These are phyloP conservation scores for Phoxinus phoxinus DNA, from an alignment of 2,113 vertebrate species.

Conservation along the genomic window DNA sequence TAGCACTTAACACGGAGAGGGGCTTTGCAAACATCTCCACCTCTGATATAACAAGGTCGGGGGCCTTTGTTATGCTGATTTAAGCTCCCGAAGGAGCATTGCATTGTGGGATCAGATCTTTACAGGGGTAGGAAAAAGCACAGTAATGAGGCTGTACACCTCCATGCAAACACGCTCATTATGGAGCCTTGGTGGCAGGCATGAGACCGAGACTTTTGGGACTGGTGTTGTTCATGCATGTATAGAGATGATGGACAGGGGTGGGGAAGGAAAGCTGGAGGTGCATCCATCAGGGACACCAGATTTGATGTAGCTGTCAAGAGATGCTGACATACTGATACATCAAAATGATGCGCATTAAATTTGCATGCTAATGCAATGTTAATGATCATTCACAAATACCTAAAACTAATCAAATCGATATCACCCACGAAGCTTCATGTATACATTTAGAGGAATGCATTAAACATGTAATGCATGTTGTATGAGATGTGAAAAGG, in stretches of 20 bases:
- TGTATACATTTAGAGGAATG: background rate
- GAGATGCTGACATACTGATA: slow-evolving; percentile 15
- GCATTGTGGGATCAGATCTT: slow-evolving; percentile 34
- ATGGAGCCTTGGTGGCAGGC: background rate
- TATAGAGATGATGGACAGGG: slow-evolving; percentile 16
- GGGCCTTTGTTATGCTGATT: slow-evolving; percentile 28
- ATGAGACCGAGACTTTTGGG: background rate
- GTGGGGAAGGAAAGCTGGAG: background rate
- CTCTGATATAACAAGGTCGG: slow-evolving; percentile 14
- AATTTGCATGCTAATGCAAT: background rate
- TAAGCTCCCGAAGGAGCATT: slow-evolving; percentile 22
- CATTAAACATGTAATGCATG: background rate
- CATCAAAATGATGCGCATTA: background rate
- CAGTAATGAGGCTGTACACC: slow-evolving; percentile 11
- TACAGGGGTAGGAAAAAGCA: background rate
- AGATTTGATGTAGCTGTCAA: background rate
- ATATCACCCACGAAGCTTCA: background rate
- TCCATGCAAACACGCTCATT: slow-evolving; percentile 35
- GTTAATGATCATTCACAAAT: background rate
- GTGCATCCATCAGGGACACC: slow-evolving; percentile 14
- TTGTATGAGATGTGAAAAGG: background rate
- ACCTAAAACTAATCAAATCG: background rate
- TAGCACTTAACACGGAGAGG: slow-evolving; percentile 10
- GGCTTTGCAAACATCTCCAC: slow-evolving; percentile 37
- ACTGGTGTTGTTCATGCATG: background rate